A percentile compares a stretch with the other conserved stretches of the same genome.
Conservation (phyloP, 2,113 vertebrate genomes). For the Bos javanicus region DNA sequence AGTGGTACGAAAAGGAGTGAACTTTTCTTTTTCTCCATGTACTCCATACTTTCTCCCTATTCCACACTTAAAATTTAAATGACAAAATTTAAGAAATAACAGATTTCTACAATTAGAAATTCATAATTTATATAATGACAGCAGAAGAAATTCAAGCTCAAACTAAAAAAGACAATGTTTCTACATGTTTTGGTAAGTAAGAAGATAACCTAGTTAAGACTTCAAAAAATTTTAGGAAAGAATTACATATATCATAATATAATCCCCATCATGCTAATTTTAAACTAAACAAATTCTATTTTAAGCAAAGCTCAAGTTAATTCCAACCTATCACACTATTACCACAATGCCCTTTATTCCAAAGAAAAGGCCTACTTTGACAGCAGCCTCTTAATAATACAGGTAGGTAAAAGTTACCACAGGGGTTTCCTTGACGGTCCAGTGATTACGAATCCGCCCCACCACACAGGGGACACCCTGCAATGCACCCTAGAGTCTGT, state of each 20-base stretch:
- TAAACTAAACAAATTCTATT: neutral
- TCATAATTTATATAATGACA: neutral
- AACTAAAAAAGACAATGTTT: neutral
- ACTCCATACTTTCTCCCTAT: neutral
- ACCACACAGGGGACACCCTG: neutral
- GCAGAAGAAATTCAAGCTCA: neutral
- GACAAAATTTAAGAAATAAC: neutral
- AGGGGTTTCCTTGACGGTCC: neutral
- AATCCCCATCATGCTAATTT: neutral
- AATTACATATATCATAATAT: neutral
- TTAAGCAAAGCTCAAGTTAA: neutral
- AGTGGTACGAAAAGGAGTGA: neutral
- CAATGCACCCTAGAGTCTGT: neutral
- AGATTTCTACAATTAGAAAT: neutral
- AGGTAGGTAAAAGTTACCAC: neutral
- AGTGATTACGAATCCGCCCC: neutral
- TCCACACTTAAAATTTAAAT: neutral
- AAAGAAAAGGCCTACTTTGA: neutral
- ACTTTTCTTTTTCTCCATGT: neutral
- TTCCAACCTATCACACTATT: neutral
- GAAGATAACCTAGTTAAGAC: neutral
- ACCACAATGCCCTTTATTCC: neutral
- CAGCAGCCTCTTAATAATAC: neutral
- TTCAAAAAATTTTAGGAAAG: neutral
- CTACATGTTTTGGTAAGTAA: neutral